These are phyloP conservation scores for Brachyptera putata DNA, from an alignment of 2,888 invertebrate species.

Conservation along the genomic window DNA sequence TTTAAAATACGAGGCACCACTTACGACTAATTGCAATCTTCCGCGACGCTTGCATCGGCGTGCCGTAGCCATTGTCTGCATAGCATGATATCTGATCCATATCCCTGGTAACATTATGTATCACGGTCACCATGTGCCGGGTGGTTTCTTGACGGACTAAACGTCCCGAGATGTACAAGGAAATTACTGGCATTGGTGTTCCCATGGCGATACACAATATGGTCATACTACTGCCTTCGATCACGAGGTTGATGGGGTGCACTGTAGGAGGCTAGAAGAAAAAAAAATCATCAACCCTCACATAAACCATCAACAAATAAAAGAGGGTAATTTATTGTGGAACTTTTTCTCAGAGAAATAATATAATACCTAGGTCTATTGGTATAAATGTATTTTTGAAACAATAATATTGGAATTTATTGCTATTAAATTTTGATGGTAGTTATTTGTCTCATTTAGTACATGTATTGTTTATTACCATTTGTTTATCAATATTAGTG, in stretches of 20 bases:
- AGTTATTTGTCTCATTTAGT: no score
- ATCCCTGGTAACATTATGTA: constrained; percentile 76
- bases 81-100: constrained; percentile 85
- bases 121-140: constrained; percentile 81
- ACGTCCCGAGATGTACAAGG: constrained; percentile 71
- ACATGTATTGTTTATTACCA: no score
- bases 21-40: constrained; percentile 78
- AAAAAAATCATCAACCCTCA: no score
- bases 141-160: constrained; percentile 79
- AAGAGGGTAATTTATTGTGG: no score
- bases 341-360: no score
- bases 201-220: constrained; percentile 81
- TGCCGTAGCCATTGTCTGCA: constrained; percentile 83
- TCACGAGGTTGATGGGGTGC: constrained; percentile 75
- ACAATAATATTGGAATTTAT: no score
- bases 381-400: no score
- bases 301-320: no score
- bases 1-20: no score
- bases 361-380: no score
- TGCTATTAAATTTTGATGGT: no score
- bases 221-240: constrained; percentile 83
- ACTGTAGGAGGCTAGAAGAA: constrained; percentile 68
- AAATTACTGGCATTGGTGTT: constrained; percentile 79
- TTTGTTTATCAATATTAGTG: no score
- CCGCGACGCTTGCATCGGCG: constrained; percentile 78